Evolutionary conservation across 2,113 vertebrate genomes (phyloP).

Genomic region (Corynorhinus townsendii): DNA sequence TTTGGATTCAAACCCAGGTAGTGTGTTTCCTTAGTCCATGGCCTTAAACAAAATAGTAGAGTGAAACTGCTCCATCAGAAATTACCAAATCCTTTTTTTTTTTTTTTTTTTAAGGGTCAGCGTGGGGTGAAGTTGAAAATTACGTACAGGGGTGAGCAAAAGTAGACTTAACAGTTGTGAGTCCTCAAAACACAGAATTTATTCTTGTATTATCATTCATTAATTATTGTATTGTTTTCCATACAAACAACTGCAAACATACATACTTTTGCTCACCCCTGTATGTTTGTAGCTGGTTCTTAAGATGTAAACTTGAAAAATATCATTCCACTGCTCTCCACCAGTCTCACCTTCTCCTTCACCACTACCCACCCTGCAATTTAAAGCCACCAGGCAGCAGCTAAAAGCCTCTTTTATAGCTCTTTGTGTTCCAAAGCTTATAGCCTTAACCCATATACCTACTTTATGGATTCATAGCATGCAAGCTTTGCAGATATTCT

Average conservation of each 20-base stretch:
- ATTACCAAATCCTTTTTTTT: background rate
- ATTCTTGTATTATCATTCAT: background rate
- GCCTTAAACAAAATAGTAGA: background rate
- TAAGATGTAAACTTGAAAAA: constrained; percentile 19
- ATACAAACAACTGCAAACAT: background rate
- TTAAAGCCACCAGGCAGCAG: constrained; percentile 13
- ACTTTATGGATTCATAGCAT: constrained; percentile 63
- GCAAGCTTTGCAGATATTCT: constrained; percentile 60
- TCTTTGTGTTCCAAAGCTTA: constrained; percentile 64
- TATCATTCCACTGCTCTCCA: background rate
- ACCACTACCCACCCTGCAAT: background rate
- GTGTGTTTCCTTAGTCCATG: background rate
- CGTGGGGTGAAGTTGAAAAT: background rate
- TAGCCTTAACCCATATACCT: constrained; percentile 59
- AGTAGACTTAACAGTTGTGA: background rate
- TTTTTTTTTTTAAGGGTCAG: background rate
- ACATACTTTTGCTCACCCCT: background rate
- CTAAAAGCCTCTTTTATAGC: constrained; percentile 63
- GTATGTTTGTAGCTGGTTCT: background rate
- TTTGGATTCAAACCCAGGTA: background rate
- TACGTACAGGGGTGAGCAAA: background rate
- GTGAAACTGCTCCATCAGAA: background rate
- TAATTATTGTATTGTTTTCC: background rate
- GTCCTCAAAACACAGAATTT: background rate
- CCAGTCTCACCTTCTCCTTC: background rate